Base-by-base conservation (phyloP, 2,113 vertebrate species). In the Embiotoca jacksoni region DNA sequence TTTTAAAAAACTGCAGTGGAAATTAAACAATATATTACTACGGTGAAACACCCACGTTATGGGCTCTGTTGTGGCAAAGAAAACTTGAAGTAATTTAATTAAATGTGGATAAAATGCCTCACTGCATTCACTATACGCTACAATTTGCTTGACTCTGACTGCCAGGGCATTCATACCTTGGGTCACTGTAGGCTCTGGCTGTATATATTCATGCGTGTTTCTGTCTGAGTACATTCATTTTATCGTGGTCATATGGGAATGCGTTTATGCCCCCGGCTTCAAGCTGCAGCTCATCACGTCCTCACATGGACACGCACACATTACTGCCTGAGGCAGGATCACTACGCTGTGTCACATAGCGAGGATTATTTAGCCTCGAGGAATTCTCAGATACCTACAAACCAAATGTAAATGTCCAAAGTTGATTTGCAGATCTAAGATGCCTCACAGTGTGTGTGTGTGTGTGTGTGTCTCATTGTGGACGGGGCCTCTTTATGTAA, bases 1-100 rank as follows among this genome's bases (percentile, higher is more conserved):
- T 76, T 66, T 63, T 23, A 73, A 70, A 70, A 64, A 80, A 72
- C 66, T 72, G 64, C 66, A 83, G 61, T 81, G 81, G 80, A 89
- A 81, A 88, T 89, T n/a, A 79, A 81, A 67, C 64, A 44, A 54
- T 72, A 33, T 76, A 60, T 47, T 61, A 49, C 7, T 71, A 62
- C 6, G 23, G 77, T 59, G 31, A 74, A 72, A 50, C 16, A 32
- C 50, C 32, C 8, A 31, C 31, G 57, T 53, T 3, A 7, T 1
- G 0, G 35, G 47, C 66, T 39, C 41, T 55, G 41, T 8, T 30
- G 37, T 35, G 32, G n/a, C 32, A 71, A 53, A 37, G 80, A 74
- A 86, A 78, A 68, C 78, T 44, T 8, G 47, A 16, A 30, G 54
- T 6, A 23, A 23, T 79, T 65, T 81, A 47, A 67, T 55, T 64